Conservation (phyloP, 2,113 vertebrate genomes). For the human (Homo sapiens) region GRCh38 chr14:56285501-56286000, state of each 20-base stretch:
- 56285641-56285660: not conserved
- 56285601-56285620: not conserved
- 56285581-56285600: not conserved
- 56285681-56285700: not conserved
- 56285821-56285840: not conserved
- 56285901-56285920: too few relatives aligned
- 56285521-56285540: not conserved
- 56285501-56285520: not conserved
- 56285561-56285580: not conserved
- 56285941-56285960: not conserved
- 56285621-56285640: not conserved
- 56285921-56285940: rapidly evolving
- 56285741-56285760: not conserved
- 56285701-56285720: not conserved
- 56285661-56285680: not conserved
- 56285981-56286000: not conserved
- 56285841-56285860: not conserved
- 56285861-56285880: not conserved
- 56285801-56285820: not conserved
- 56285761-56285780: not conserved
- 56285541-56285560: not conserved
- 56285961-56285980: not conserved
- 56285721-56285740: not conserved
- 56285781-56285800: not conserved
- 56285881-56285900: not conserved